Evolutionary conservation across 92 coral and sea anemone species (phyloP).

Genomic region (Montipora capitata): DNA sequence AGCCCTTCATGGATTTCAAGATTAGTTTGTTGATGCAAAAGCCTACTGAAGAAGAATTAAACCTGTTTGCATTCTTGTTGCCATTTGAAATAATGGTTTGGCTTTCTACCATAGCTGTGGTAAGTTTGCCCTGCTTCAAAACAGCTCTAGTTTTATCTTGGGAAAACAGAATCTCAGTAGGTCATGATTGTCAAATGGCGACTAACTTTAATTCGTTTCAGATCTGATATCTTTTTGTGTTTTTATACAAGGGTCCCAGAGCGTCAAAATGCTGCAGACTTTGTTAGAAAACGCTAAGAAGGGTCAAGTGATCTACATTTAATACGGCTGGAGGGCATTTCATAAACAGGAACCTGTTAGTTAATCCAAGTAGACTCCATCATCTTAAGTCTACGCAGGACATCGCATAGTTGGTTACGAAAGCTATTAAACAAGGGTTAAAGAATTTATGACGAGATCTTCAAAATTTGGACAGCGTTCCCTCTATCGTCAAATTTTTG

Average conservation of each 20-base stretch:
- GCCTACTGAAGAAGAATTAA: slow-evolving; percentile 87
- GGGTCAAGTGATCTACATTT: slow-evolving; percentile 80
- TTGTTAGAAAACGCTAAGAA: slow-evolving; percentile 83
- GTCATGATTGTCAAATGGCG: neutral
- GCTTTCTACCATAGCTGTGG: slow-evolving; percentile 86
- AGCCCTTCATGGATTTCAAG: slow-evolving; percentile 96
- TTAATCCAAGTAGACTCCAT: too few relatives aligned
- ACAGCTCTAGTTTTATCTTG: too few relatives aligned
- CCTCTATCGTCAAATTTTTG: too few relatives aligned
- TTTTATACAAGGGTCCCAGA: too few relatives aligned
- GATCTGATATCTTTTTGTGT: too few relatives aligned
- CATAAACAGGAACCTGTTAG: slow-evolving; percentile 82
- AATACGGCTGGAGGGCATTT: slow-evolving; percentile 61
- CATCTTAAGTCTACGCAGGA: too few relatives aligned
- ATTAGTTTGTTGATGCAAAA: slow-evolving; percentile 89
- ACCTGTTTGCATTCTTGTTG: slow-evolving; percentile 90
- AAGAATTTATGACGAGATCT: too few relatives aligned
- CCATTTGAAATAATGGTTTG: slow-evolving; percentile 92
- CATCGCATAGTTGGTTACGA: too few relatives aligned
- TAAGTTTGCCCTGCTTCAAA: slow-evolving; percentile 53
- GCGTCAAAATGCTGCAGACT: slow-evolving; percentile 73
- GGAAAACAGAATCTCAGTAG: too few relatives aligned
- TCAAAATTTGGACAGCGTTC: too few relatives aligned
- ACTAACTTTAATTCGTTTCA: too few relatives aligned
- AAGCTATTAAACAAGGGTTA: too few relatives aligned